Conservation (phyloP, 2,113 vertebrate species). For the Muntiacus reevesi region DNA sequence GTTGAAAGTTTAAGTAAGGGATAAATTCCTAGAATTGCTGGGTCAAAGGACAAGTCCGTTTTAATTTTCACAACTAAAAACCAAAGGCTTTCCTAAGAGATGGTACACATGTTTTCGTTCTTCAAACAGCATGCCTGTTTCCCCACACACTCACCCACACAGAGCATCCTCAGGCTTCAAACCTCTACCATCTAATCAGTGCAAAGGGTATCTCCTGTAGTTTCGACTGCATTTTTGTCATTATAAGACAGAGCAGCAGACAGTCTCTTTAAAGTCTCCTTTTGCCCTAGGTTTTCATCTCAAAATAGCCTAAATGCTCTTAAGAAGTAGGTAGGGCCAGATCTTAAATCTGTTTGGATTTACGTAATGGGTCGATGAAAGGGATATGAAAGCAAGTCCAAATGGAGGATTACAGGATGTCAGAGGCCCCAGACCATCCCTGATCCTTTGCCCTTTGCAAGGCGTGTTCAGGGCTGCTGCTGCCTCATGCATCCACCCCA, state of each 20-base stretch:
- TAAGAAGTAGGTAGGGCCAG: constrained; percentile 56
- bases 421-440: neutral
- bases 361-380: constrained; percentile 53
- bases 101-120: neutral
- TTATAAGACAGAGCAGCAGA: constrained; percentile 24
- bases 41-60: neutral
- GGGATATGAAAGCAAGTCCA: neutral
- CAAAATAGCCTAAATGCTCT: constrained; percentile 64
- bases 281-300: constrained; percentile 59
- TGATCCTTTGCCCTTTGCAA: neutral
- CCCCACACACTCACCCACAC: neutral
- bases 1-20: neutral
- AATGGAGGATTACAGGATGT: neutral
- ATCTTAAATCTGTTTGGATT: constrained; percentile 62
- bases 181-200: neutral
- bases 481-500: accelerated
- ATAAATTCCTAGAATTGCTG: neutral
- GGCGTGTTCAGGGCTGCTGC: neutral
- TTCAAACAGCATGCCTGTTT: neutral
- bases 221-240: constrained; percentile 22
- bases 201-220: neutral
- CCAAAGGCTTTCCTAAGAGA: neutral
- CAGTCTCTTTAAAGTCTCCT: constrained; percentile 28
- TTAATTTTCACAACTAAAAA: neutral
- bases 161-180: neutral